These are phyloP conservation scores for Xiphophorus couchianus DNA, from an alignment of 2,113 vertebrate genomes.

Conservation along the genomic window DNA sequence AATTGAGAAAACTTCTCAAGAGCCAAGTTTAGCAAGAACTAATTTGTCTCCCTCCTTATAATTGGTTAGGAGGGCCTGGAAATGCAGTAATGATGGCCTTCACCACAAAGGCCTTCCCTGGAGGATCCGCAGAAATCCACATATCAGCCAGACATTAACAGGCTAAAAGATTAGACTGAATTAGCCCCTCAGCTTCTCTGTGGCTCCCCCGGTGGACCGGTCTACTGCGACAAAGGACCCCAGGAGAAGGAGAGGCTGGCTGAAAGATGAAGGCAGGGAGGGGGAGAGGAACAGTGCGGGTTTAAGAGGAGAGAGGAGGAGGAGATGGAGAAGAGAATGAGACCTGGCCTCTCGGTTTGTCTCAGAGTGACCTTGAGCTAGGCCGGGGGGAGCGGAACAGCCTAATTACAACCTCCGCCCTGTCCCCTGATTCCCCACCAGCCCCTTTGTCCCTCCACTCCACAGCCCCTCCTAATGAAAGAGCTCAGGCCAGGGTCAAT, in stretches of 20 bases:
- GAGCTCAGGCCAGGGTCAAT: slow-evolving; percentile 69
- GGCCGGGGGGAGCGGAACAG: slow-evolving; percentile 72
- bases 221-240: slow-evolving; percentile 71
- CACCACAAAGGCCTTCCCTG: slow-evolving; percentile 74
- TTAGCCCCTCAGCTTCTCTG: slow-evolving; percentile 73
- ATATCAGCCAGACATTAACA: slow-evolving; percentile 78
- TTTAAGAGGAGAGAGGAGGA: slow-evolving; percentile 17
- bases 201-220: slow-evolving; percentile 56
- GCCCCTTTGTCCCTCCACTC: slow-evolving; percentile 60
- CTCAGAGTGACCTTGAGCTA: slow-evolving; percentile 74
- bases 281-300: slow-evolving; percentile 21
- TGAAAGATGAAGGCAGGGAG: background rate
- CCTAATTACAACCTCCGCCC: slow-evolving; percentile 78
- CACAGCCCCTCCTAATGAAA: slow-evolving; percentile 72
- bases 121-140: slow-evolving; percentile 74
- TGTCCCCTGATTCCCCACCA: slow-evolving; percentile 64
- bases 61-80: slow-evolving; percentile 75
- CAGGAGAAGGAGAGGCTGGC: slow-evolving; percentile 62
- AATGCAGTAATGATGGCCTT: slow-evolving; percentile 77
- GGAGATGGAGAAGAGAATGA: slow-evolving; percentile 32
- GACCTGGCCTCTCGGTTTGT: slow-evolving; percentile 59
- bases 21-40: slow-evolving; percentile 62
- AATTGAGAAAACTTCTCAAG: slow-evolving; percentile 63
- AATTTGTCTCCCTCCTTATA: slow-evolving; percentile 70
- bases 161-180: slow-evolving; percentile 78